phyloP scores from a whole-genome alignment of 2,113 vertebrate genomes.

The Atractosteus spatula region DNA sequence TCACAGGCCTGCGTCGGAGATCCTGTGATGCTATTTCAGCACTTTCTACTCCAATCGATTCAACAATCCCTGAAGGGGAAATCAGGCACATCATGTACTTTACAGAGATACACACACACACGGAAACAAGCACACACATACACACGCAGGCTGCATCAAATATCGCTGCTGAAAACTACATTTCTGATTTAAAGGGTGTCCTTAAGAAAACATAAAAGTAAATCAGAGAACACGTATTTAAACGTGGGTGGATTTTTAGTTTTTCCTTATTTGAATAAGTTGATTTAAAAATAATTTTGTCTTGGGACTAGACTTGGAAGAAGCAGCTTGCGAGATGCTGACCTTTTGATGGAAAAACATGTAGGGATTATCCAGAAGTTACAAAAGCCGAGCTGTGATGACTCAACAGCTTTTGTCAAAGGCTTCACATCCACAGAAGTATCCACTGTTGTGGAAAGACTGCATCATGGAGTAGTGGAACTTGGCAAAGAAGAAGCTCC shows the following conservation, averaged over 20 bases:
- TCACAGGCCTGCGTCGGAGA: constrained; percentile 52
- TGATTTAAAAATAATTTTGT: too few species aligned
- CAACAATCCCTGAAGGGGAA: constrained; percentile 64
- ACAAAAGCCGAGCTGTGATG: constrained; percentile 41
- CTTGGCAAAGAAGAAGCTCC: constrained; percentile 18
- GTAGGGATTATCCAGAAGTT: constrained; percentile 14
- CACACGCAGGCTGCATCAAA: constrained; percentile 3
- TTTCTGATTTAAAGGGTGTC: background rate
- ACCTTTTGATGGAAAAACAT: constrained; percentile 45
- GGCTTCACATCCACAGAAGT: constrained; percentile 23
- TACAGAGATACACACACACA: constrained; percentile 37
- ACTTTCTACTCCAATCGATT: constrained; percentile 71
- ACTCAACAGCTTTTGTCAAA: constrained; percentile 45
- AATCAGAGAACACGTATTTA: background rate
- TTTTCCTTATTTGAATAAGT: too few species aligned
- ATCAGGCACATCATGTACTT: constrained; percentile 49
- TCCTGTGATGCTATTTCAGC: constrained; percentile 65
- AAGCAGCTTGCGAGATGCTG: constrained; percentile 26
- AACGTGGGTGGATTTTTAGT: too few species aligned
- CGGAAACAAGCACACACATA: constrained; percentile 6
- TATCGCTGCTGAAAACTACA: background rate
- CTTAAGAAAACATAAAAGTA: background rate
- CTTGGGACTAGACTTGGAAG: too few species aligned
- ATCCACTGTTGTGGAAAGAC: background rate
- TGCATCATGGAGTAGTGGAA: constrained; percentile 5